Conservation (phyloP, 2,888 invertebrate genomes). For the Drosophila flavopinicola region DNA sequence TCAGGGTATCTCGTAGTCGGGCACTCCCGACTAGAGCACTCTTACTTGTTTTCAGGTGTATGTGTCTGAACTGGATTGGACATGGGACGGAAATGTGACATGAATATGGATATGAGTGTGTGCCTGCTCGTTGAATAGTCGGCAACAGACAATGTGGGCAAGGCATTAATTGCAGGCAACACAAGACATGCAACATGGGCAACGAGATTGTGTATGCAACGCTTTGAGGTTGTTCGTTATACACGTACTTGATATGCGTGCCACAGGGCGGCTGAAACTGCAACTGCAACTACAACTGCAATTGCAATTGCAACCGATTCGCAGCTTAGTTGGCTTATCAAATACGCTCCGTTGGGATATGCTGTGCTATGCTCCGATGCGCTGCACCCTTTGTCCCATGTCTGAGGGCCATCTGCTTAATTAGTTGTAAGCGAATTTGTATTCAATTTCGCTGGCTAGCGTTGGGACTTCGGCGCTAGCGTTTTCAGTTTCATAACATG, state of each 20-base stretch:
- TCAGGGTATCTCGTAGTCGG: no score
- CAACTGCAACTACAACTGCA: neutral
- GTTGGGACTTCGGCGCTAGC: neutral
- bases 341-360: neutral
- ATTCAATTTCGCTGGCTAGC: conserved; percentile 60
- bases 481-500: conserved; percentile 50
- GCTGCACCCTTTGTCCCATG: no score
- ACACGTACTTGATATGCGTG: conserved; percentile 20
- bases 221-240: conserved; percentile 47
- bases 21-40: no score
- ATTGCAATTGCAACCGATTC: conserved; percentile 5
- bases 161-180: conserved; percentile 40
- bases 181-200: no score
- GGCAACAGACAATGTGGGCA: conserved; percentile 14
- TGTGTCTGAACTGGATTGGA: conserved; percentile 10
- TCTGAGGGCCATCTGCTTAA: conserved; percentile 51
- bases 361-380: neutral
- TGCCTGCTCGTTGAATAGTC: conserved; percentile 12
- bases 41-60: no score
- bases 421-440: conserved; percentile 76
- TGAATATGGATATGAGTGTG: conserved; percentile 31
- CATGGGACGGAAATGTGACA: no score
- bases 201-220: conserved; percentile 59
- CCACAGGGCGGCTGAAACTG: conserved; percentile 13
- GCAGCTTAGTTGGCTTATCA: conserved; percentile 19